A percentile compares a stretch with the other conserved stretches of the same genome.
Conservation (phyloP, 2,797 vertebrate genomes). For the Eospalax fontanierii region DNA sequence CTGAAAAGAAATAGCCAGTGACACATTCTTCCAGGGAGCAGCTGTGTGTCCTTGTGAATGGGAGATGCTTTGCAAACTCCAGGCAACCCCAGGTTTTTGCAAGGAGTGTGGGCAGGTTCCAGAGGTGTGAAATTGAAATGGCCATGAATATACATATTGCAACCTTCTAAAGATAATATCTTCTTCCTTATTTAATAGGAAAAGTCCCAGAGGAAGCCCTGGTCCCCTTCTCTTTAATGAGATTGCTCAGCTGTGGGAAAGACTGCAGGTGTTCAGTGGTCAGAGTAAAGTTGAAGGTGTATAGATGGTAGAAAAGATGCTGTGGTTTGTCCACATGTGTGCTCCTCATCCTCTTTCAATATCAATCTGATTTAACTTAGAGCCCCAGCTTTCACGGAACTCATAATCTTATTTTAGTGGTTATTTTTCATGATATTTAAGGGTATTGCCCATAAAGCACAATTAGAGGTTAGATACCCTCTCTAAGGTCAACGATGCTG, state of each 20-base stretch:
- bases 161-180: constrained; percentile 74
- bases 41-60: constrained; percentile 61
- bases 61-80: not conserved
- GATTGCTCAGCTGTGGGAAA: constrained; percentile 75
- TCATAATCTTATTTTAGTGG: constrained; percentile 74
- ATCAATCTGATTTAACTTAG: constrained; percentile 65
- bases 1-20: constrained; percentile 72
- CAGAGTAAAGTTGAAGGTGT: not conserved
- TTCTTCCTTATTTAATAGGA: constrained; percentile 75
- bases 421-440: constrained; percentile 74
- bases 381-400: constrained; percentile 74
- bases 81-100: not conserved
- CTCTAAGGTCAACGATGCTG: constrained; percentile 61
- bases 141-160: constrained; percentile 53
- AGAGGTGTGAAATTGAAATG: constrained; percentile 85
- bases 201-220: constrained; percentile 65
- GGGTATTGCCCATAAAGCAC: constrained; percentile 71
- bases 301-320: not conserved
- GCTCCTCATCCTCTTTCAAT: constrained; percentile 50
- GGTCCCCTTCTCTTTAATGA: constrained; percentile 78
- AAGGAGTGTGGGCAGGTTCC: constrained; percentile 66
- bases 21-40: constrained; percentile 59
- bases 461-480: constrained; percentile 79
- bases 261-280: constrained; percentile 62
- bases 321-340: constrained; percentile 17